Conservation (phyloP, 2,888 invertebrate species). For the Abrostola tripartita region DNA sequence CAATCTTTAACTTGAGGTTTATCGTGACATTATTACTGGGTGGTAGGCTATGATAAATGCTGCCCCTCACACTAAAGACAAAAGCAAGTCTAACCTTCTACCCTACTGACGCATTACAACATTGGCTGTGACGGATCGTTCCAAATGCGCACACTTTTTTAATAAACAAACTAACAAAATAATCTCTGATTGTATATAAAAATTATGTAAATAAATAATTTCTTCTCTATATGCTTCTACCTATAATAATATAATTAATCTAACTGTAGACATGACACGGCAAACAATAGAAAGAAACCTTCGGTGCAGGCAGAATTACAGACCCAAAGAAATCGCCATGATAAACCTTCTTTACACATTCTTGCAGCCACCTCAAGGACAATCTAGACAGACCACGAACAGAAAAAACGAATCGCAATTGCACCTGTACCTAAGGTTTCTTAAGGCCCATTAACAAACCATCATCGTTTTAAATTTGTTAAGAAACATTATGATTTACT, state of each 20-base stretch:
- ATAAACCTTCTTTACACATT: conserved; percentile 23
- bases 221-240: conserved; percentile 4
- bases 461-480: background rate
- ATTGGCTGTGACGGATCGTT: no score
- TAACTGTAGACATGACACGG: no score
- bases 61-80: no score
- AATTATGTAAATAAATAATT: conserved; percentile 3
- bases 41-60: no score
- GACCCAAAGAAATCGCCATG: conserved; percentile 14
- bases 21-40: background rate
- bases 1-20: conserved; percentile 28
- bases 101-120: no score
- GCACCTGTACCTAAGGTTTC: conserved; percentile 10
- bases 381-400: conserved; percentile 15
- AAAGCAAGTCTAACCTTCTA: no score
- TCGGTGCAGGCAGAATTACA: conserved; percentile 7
- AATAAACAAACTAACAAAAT: background rate
- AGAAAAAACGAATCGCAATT: background rate
- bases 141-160: background rate
- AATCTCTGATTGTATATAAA: no score
- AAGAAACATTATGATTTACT: conserved; percentile 12
- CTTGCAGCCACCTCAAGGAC: conserved; percentile 38
- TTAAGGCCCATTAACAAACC: conserved; percentile 13
- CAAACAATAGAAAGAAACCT: conserved; percentile 20
- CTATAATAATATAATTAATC: no score